These are phyloP conservation scores for Trinorchestia longiramus DNA, from an alignment of 1,140 invertebrate species.

Conservation along the genomic window DNA sequence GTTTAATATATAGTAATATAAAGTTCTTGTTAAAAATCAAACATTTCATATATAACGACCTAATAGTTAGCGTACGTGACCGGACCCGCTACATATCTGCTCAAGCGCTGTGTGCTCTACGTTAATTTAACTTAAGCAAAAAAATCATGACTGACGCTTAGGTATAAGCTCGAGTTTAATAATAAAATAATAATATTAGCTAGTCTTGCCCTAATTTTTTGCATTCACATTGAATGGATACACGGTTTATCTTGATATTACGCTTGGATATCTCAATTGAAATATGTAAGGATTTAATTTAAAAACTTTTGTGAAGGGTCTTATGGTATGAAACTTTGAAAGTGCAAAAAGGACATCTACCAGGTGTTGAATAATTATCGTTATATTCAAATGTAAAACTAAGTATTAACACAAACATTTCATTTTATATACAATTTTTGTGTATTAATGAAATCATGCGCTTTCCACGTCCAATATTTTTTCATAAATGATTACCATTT, in stretches of 20 bases:
- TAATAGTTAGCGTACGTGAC: conserved; percentile 6
- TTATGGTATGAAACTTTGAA: neutral
- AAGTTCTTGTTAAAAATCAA: too few relatives aligned
- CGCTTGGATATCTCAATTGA: neutral
- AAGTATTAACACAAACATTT: too few relatives aligned
- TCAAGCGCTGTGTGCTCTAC: conserved; percentile 52
- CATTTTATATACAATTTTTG: too few relatives aligned
- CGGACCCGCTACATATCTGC: conserved; percentile 42
- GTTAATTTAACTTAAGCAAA: neutral
- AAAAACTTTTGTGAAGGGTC: neutral
- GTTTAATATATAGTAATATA: too few relatives aligned
- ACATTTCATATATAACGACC: too few relatives aligned
- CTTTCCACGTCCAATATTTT: too few relatives aligned
- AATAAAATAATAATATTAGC: conserved; percentile 31
- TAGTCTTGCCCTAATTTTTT: conserved; percentile 13
- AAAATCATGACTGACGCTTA: conserved; percentile 35
- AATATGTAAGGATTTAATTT: neutral
- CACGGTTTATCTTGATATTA: neutral
- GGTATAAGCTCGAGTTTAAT: neutral
- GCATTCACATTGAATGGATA: neutral
- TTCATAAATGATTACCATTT: too few relatives aligned
- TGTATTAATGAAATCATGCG: too few relatives aligned
- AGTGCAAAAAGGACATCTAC: neutral
- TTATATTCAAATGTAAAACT: too few relatives aligned
- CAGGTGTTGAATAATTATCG: too few relatives aligned